A percentile compares a stretch with the other conserved stretches of the same genome.
phyloP scores from a whole-genome alignment of 1,140 invertebrate species.

The Hyphantria cunea region DNA sequence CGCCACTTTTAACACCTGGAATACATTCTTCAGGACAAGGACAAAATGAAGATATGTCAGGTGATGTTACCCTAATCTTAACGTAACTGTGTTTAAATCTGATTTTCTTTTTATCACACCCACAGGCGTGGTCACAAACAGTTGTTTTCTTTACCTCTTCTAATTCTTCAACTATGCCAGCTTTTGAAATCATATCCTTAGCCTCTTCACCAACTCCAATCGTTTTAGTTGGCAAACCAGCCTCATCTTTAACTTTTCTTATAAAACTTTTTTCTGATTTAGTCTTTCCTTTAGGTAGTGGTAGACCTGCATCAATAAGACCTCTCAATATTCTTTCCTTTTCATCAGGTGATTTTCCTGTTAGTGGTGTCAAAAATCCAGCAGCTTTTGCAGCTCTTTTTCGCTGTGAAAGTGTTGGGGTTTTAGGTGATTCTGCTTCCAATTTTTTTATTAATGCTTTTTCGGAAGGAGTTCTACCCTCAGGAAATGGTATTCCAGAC shows the following conservation, averaged over 20 bases:
- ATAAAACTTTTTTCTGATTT: conserved; percentile 47
- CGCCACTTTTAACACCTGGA: conserved; percentile 55
- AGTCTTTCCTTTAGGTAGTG: conserved; percentile 44
- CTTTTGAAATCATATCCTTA: too few relatives aligned
- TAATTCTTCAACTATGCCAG: too few relatives aligned
- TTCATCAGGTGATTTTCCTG: conserved; percentile 37
- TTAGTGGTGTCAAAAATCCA: conserved; percentile 4
- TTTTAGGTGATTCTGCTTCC: conserved; percentile 32
- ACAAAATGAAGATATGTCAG: conserved; percentile 61
- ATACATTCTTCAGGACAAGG: conserved; percentile 61
- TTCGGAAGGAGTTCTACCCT: conserved; percentile 48
- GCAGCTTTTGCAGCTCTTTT: background rate
- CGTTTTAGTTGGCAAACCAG: conserved; percentile 33
- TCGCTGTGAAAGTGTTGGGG: conserved; percentile 37
- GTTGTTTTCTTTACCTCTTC: conserved; percentile 41
- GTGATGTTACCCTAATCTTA: conserved; percentile 64
- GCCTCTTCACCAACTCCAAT: too few relatives aligned
- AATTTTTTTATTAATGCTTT: conserved; percentile 36
- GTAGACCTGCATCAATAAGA: conserved; percentile 39
- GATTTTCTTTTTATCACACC: conserved; percentile 69
- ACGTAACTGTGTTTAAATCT: conserved; percentile 68
- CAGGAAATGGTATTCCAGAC: conserved; percentile 36
- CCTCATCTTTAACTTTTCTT: conserved; percentile 37
- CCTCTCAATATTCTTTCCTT: conserved; percentile 48
- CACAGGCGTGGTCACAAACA: conserved; percentile 60